Percentiles rank a stretch among this genome's conserved stretches.
Conservation (phyloP, 2,113 vertebrate species). For the Patagioenas fasciata region DNA sequence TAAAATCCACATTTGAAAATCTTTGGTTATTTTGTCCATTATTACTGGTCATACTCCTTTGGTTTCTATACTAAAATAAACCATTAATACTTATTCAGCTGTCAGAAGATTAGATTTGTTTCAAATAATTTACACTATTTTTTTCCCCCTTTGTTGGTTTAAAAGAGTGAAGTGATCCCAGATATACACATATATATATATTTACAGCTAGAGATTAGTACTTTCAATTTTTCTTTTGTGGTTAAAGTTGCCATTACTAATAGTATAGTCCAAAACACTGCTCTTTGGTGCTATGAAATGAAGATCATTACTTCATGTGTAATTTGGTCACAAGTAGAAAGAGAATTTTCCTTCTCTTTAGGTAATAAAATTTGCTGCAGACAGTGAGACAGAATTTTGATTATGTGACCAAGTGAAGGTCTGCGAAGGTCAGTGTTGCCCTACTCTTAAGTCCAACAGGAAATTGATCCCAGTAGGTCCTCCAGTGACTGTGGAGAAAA, state of each 20-base stretch:
- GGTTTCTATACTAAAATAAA: not conserved
- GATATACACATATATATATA: too few species aligned
- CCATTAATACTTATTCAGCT: not conserved
- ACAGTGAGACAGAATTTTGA: not conserved
- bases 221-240: not conserved
- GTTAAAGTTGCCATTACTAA: not conserved
- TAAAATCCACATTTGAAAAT: not conserved
- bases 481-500: not conserved
- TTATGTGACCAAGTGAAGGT: not conserved
- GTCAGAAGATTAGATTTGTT: not conserved
- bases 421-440: not conserved
- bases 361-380: not conserved
- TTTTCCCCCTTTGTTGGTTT: not conserved
- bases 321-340: not conserved
- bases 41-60: not conserved
- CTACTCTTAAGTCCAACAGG: not conserved
- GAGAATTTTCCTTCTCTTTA: not conserved
- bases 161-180: not conserved
- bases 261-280: not conserved
- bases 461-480: not conserved
- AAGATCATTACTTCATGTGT: not conserved
- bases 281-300: not conserved
- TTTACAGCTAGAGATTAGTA: not conserved
- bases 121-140: not conserved
- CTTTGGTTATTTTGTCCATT: not conserved